Percentiles rank a stretch among this genome's conserved stretches.
Conservation (phyloP, 1,140 invertebrate species). For the Ganaspis sp. region DNA sequence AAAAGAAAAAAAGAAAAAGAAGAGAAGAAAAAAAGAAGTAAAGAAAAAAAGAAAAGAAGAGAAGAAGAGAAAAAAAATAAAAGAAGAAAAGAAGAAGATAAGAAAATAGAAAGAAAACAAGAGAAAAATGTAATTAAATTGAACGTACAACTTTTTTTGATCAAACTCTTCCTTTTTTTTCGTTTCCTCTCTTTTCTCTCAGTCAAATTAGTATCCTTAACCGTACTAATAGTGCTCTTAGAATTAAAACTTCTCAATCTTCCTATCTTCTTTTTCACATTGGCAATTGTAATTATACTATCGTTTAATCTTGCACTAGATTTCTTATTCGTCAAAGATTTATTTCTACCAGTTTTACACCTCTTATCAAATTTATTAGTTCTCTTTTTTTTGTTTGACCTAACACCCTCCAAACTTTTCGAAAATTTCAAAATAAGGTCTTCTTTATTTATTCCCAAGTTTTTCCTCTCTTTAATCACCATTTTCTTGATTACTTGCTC, state of each 20-base stretch:
- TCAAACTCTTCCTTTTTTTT: slow-evolving; percentile 51
- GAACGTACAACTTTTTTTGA: background rate
- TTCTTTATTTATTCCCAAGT: background rate
- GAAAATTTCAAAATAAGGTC: background rate
- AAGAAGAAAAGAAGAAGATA: too few relatives aligned
- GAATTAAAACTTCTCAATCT: slow-evolving; percentile 59
- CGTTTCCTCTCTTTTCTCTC: slow-evolving; percentile 49
- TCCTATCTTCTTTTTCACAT: slow-evolving; percentile 51
- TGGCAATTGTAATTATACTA: slow-evolving; percentile 2
- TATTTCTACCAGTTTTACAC: background rate
- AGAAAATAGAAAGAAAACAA: too few relatives aligned
- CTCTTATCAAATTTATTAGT: slow-evolving; percentile 36
- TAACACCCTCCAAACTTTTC: background rate
- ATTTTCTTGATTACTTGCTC: background rate
- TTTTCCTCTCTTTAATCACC: background rate
- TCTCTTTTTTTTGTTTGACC: slow-evolving; percentile 34
- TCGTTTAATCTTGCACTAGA: slow-evolving; percentile 38
- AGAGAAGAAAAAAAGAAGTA: too few relatives aligned
- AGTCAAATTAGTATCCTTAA: slow-evolving; percentile 48
- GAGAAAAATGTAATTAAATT: background rate
- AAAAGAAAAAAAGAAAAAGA: too few relatives aligned
- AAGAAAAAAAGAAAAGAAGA: too few relatives aligned
- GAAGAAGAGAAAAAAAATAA: too few relatives aligned
- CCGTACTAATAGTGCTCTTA: slow-evolving; percentile 58
- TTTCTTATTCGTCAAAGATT: slow-evolving; percentile 41